phyloP scores from a whole-genome alignment of 2,113 vertebrate genomes.

The Xenopus laevis region DNA sequence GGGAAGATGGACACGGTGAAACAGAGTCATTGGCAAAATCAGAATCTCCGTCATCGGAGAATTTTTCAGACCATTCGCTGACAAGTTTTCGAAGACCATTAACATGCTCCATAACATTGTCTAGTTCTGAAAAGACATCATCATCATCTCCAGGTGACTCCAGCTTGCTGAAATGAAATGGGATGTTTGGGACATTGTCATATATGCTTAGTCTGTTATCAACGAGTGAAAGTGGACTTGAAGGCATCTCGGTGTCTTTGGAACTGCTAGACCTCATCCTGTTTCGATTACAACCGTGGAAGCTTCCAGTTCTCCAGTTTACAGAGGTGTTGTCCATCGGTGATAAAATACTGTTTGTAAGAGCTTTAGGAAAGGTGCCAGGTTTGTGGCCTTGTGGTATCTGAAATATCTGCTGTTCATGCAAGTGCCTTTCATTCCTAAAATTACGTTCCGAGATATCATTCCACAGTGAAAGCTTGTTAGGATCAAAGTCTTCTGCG shows the following conservation, averaged over 20 bases:
- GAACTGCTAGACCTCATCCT: conserved; percentile 46
- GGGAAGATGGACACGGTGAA: conserved; percentile 61
- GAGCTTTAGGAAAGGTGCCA: conserved; percentile 78
- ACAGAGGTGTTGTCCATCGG: conserved; percentile 60
- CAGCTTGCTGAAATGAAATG: conserved; percentile 14
- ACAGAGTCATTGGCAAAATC: conserved; percentile 64
- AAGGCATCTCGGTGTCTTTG: conserved; percentile 49
- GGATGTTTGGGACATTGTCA: conserved; percentile 72
- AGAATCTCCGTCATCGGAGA: conserved; percentile 68
- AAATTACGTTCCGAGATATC: conserved; percentile 49
- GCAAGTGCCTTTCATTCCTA: conserved; percentile 53
- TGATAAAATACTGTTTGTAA: conserved; percentile 58
- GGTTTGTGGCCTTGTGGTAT: conserved; percentile 78
- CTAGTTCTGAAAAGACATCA: conserved; percentile 77
- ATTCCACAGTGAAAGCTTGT: conserved; percentile 48
- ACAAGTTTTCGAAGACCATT: conserved; percentile 72
- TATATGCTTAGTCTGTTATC: conserved; percentile 75
- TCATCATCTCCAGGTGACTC: conserved; percentile 56
- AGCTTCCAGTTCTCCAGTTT: conserved; percentile 82
- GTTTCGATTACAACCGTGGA: conserved; percentile 68
- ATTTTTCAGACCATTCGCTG: conserved; percentile 70
- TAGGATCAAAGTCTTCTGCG: conserved; percentile 45
- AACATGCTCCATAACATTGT: conserved; percentile 75
- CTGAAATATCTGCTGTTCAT: conserved; percentile 64
- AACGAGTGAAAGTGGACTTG: conserved; percentile 44